phyloP scores from a whole-genome alignment of 2,888 invertebrate species.

The Brassicogethes aeneus region DNA sequence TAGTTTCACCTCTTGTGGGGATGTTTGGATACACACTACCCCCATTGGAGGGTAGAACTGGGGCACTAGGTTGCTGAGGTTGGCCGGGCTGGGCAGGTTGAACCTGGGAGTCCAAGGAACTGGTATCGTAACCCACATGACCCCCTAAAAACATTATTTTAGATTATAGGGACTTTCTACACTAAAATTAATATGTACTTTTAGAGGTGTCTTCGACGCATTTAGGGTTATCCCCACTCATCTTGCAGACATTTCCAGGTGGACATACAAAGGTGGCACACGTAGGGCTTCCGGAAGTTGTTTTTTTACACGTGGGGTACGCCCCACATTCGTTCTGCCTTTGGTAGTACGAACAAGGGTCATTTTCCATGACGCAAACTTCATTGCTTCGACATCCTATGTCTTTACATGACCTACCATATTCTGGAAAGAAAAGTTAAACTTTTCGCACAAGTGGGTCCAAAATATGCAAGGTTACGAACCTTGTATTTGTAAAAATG shows the following conservation, averaged over 20 bases:
- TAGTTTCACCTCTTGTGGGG: constrained; percentile 33
- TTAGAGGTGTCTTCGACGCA: constrained; percentile 33
- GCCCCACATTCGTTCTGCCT: constrained; percentile 41
- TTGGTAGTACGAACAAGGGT: constrained; percentile 57
- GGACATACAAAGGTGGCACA: constrained; percentile 38
- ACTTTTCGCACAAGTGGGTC: too few species aligned
- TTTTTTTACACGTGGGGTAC: constrained; percentile 39
- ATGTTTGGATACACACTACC: constrained; percentile 26
- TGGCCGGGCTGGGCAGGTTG: constrained; percentile 3
- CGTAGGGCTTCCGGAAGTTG: constrained; percentile 19
- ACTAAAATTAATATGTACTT: constrained; percentile 13
- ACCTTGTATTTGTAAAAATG: too few species aligned
- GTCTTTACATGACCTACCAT: constrained; percentile 67
- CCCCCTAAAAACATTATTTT: constrained; percentile 16
- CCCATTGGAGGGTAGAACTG: constrained; percentile 14
- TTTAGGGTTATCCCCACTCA: constrained; percentile 36
- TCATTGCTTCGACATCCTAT: constrained; percentile 67
- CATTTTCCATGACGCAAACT: constrained; percentile 62
- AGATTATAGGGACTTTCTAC: too few species aligned
- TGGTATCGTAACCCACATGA: constrained; percentile 25
- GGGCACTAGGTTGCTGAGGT: constrained; percentile 14
- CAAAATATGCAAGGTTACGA: too few species aligned
- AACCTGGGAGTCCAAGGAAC: constrained; percentile 10
- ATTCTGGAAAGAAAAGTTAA: constrained; percentile 48
- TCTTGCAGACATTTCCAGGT: constrained; percentile 35